Conservation (phyloP, 2,888 invertebrate species). For the Torymus texanus region DNA sequence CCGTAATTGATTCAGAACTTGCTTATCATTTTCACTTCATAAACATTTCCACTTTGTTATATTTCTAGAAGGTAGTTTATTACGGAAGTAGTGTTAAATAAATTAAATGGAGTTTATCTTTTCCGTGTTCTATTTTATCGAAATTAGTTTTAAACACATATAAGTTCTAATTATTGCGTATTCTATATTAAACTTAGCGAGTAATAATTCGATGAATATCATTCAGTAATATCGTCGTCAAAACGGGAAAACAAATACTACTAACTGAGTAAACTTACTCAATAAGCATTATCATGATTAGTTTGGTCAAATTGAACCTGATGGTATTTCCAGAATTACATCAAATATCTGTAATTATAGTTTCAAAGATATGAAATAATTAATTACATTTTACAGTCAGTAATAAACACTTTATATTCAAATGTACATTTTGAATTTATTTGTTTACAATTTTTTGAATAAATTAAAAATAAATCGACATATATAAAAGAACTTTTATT, state of each 20-base stretch:
- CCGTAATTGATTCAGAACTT: too few relatives aligned
- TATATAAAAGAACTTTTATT: too few relatives aligned
- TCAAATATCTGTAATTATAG: background rate
- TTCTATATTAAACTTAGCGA: background rate
- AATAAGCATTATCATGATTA: conserved; percentile 24
- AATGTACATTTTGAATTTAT: background rate
- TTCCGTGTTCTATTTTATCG: conserved; percentile 12
- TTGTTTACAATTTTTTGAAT: too few relatives aligned
- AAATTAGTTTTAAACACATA: background rate
- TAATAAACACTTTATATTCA: background rate
- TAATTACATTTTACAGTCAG: too few relatives aligned
- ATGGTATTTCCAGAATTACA: background rate
- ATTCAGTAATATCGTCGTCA: background rate
- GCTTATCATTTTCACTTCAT: background rate
- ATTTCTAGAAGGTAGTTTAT: conserved; percentile 13
- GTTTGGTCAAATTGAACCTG: conserved; percentile 1
- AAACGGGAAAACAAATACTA: conserved; percentile 11
- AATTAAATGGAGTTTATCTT: conserved; percentile 2
- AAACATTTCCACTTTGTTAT: conserved; percentile 4
- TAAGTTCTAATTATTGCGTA: background rate
- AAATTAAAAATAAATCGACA: too few relatives aligned
- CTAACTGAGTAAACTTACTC: conserved; percentile 14
- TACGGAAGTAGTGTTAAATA: background rate
- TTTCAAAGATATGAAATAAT: too few relatives aligned
- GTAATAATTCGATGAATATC: background rate